Conservation (phyloP, 2,113 vertebrate species). For the Crotalus horridus region DNA sequence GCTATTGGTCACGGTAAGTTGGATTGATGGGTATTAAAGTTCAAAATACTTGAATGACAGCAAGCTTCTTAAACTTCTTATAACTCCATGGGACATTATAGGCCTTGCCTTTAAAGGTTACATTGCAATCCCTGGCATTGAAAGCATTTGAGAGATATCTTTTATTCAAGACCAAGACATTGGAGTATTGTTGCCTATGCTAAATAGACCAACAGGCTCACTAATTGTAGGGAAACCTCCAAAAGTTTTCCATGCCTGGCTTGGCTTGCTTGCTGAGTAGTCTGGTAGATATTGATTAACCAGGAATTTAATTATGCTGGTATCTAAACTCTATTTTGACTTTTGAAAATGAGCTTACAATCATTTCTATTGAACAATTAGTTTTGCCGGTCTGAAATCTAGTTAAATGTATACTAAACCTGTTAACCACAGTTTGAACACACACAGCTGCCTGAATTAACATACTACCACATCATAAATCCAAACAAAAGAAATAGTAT, state of each 20-base stretch:
- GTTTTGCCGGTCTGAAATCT: not conserved
- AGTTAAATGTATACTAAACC: not conserved
- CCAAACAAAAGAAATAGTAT: not conserved
- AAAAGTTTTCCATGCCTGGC: not conserved
- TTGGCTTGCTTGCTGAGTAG: not conserved
- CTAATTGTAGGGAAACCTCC: not conserved
- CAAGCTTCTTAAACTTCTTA: not conserved
- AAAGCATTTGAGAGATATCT: not conserved
- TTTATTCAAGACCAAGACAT: not conserved
- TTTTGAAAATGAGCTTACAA: not conserved
- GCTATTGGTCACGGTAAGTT: not conserved
- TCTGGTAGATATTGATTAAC: not conserved
- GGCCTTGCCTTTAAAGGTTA: not conserved
- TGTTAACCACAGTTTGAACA: not conserved
- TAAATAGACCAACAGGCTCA: not conserved
- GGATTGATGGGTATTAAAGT: not conserved
- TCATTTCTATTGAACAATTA: not conserved
- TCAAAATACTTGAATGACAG: not conserved
- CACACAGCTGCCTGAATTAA: not conserved
- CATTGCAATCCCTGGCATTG: not conserved
- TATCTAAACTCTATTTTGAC: not conserved
- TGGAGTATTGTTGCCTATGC: not conserved
- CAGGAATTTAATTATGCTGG: not conserved
- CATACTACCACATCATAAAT: not conserved
- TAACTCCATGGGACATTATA: not conserved